Evolutionary conservation across 1,140 invertebrate genomes (phyloP), one percentile per base, ranked within the genome.

Genomic region (Proales similis): DNA sequence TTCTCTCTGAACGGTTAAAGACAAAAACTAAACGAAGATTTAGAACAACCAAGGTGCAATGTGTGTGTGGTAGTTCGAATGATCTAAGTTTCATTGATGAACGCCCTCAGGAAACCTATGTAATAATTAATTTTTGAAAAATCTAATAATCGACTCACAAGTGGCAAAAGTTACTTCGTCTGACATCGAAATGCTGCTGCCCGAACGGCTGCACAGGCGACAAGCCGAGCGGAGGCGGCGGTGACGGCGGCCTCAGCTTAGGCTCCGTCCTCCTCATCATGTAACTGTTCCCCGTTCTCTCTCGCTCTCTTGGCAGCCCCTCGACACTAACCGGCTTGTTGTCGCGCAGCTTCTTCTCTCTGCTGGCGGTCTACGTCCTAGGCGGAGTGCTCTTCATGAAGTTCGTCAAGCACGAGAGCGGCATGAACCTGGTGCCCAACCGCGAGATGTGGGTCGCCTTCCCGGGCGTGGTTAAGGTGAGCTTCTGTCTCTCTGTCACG

Each of bases 161-260:
- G 33, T 9, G 9, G 9, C 9, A 36, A 36, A 36, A 9, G 9
- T 36, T 36, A 36, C 14, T 36, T 36, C 9, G 14, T 33, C 45
- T 57, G 12, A 57, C 17, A 29, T 57, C 51, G 30, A 36, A 36
- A 14, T 57, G 51, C 45, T 57, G 51, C 17, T 57, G 51, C n/a
- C 51, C 51, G 20, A 26, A 57, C 30, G 51, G 51, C 30, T 57
- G 51, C 6, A 48, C 22, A 30, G 48, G 48, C 2, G 39, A 33
- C 7, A 39, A 57, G 30, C 36, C 51, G 9, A 36, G 33, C 14
- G 33, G 33, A 9, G 24, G 12, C 29, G 24, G 12, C 29, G 32
- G 32, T 12, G 19, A 11, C 17, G 36, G 20, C 32, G 38, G 36
- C 12, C 20, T 57, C 12, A 57, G 51, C 11, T 57, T 57, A 29